These are phyloP conservation scores for Pelusios castaneus DNA, from an alignment of 2,113 vertebrate species.

Conservation along the genomic window DNA sequence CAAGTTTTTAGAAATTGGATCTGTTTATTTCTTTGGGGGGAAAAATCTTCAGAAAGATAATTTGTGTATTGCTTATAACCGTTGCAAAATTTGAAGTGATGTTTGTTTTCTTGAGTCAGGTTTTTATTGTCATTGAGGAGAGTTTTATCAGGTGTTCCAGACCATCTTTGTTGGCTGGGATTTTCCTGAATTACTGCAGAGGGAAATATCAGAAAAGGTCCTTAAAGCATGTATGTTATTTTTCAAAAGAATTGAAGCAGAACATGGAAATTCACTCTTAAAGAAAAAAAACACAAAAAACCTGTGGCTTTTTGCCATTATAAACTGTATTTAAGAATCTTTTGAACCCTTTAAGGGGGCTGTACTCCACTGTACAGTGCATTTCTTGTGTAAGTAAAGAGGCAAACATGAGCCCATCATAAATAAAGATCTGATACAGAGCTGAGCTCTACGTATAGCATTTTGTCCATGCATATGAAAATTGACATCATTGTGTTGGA, in stretches of 20 bases:
- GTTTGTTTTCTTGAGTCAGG: conserved; percentile 15
- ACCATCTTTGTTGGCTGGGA: conserved; percentile 46
- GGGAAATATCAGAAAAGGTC: conserved; percentile 40
- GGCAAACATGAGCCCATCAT: background rate
- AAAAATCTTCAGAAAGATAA: background rate
- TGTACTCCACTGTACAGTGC: background rate
- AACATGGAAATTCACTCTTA: conserved; percentile 32
- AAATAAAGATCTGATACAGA: conserved; percentile 15
- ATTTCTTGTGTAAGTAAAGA: conserved; percentile 20
- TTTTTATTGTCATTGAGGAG: conserved; percentile 32
- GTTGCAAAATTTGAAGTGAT: conserved; percentile 23
- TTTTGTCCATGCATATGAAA: conserved; percentile 56
- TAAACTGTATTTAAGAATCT: background rate
- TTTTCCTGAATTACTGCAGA: conserved; percentile 15
- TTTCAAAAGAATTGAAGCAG: conserved; percentile 34
- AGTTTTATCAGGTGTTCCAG: conserved; percentile 55
- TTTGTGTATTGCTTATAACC: conserved; percentile 46
- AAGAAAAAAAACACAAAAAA: background rate
- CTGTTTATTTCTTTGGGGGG: conserved; percentile 27
- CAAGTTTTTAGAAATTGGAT: conserved; percentile 52
- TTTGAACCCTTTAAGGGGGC: background rate
- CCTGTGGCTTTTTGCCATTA: background rate
- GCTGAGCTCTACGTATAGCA: conserved; percentile 34
- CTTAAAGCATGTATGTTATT: background rate
- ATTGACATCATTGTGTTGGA: conserved; percentile 71